A percentile compares a stretch with the other conserved stretches of the same genome.
Conservation (phyloP, 2,113 vertebrate genomes). For the Callipepla californica region DNA sequence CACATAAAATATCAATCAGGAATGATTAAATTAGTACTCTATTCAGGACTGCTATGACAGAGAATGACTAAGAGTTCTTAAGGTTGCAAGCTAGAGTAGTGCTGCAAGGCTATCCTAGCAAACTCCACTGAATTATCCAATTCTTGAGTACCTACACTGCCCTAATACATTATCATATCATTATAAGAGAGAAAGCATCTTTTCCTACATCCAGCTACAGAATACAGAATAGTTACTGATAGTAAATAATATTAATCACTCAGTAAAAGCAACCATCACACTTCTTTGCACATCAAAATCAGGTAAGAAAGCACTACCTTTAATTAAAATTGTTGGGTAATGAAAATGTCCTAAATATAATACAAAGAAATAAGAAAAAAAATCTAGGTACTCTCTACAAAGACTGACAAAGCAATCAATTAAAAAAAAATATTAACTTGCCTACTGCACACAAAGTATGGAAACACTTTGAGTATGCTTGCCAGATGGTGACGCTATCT, state of each 20-base stretch:
- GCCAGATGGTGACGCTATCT: background rate
- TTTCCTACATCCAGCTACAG: background rate
- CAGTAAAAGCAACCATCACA: background rate
- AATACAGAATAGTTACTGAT: background rate
- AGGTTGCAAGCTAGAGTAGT: background rate
- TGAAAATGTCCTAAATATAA: background rate
- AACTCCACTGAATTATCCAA: background rate
- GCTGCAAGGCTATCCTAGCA: background rate
- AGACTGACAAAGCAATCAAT: background rate
- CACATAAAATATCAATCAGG: background rate
- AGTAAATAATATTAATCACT: background rate
- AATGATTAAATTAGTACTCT: background rate
- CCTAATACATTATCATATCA: background rate
- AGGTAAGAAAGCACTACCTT: background rate
- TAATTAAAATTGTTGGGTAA: background rate
- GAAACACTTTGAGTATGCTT: background rate
- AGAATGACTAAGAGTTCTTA: background rate
- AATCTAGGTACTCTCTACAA: background rate
- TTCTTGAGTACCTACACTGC: background rate
- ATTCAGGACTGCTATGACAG: background rate
- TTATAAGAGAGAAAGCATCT: background rate
- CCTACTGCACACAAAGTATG: background rate
- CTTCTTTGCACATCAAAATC: background rate
- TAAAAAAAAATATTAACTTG: background rate
- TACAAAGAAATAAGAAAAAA: background rate